phyloP scores from a whole-genome alignment of 2,888 invertebrate genomes.

The Noctua comes region DNA sequence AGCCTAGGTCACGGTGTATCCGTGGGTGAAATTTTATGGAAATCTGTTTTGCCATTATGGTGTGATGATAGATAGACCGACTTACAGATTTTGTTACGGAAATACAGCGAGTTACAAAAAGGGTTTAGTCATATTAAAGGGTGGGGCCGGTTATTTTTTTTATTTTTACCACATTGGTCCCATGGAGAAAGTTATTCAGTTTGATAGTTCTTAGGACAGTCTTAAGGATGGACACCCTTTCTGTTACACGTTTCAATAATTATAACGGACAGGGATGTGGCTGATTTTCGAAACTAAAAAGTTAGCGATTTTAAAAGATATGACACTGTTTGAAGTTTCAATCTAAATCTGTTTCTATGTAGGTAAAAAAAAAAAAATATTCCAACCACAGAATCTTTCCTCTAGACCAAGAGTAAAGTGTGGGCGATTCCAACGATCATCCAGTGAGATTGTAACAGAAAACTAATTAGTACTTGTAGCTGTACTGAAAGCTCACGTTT shows the following conservation, averaged over 20 bases:
- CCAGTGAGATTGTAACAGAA: neutral
- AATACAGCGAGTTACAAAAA: neutral
- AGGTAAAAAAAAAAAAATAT: conserved; percentile 1
- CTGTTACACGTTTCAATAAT: neutral
- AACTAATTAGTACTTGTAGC: conserved; percentile 23
- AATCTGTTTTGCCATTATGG: neutral
- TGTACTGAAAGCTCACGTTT: conserved; percentile 43
- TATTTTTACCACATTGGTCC: neutral
- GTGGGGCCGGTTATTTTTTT: neutral
- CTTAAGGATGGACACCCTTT: neutral
- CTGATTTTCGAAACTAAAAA: neutral
- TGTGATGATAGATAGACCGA: neutral
- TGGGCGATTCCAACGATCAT: neutral
- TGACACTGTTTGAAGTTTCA: neutral
- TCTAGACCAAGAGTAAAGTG: neutral
- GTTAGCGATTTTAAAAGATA: neutral
- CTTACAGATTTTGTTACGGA: neutral
- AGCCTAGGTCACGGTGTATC: neutral
- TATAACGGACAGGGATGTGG: neutral
- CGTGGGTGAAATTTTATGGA: neutral
- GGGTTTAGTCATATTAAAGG: neutral
- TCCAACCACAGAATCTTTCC: neutral
- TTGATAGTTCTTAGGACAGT: neutral
- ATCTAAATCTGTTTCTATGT: neutral
- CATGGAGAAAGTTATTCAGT: neutral